These are phyloP conservation scores for Siniperca chuatsi DNA, from an alignment of 2,113 vertebrate genomes.

Conservation along the genomic window DNA sequence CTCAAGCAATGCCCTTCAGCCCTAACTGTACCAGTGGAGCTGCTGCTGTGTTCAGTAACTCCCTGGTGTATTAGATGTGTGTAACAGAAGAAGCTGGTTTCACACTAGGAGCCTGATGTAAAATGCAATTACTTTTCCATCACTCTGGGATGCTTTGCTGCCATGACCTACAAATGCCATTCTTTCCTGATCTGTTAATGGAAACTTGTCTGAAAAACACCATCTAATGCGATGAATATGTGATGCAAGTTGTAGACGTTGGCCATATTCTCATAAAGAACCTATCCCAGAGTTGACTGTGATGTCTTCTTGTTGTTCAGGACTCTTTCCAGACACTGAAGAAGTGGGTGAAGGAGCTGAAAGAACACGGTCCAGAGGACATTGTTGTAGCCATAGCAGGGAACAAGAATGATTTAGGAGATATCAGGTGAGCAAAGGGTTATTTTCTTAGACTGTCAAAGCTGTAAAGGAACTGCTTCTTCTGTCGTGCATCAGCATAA, in stretches of 20 bases:
- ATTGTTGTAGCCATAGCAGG: slow-evolving; percentile 98
- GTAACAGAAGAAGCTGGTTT: slow-evolving; percentile 21
- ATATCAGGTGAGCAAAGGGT: slow-evolving; percentile 89
- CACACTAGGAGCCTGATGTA: slow-evolving; percentile 20
- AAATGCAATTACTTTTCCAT: slow-evolving; percentile 58
- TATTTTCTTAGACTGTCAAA: not conserved
- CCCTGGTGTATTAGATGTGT: slow-evolving; percentile 6
- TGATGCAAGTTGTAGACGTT: slow-evolving; percentile 20
- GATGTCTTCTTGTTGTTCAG: slow-evolving; percentile 80
- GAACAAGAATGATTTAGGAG: slow-evolving; percentile 98
- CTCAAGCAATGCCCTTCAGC: not conserved
- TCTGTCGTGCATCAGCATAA: not conserved
- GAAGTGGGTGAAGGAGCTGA: slow-evolving; percentile 99
- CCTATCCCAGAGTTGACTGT: not conserved
- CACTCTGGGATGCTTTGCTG: slow-evolving; percentile 23
- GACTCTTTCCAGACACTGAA: slow-evolving; percentile 98
- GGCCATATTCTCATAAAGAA: not conserved
- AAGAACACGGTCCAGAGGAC: slow-evolving; percentile 97
- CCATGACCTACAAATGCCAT: slow-evolving; percentile 50
- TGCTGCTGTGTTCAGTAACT: slow-evolving; percentile 1
- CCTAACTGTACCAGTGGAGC: not conserved
- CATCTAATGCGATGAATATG: slow-evolving; percentile 18
- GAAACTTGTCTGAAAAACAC: slow-evolving; percentile 42
- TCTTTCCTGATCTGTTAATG: slow-evolving; percentile 59
- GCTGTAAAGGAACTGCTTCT: not conserved